phyloP scores from a whole-genome alignment of 2,888 invertebrate genomes.

The Parnassius apollo region DNA sequence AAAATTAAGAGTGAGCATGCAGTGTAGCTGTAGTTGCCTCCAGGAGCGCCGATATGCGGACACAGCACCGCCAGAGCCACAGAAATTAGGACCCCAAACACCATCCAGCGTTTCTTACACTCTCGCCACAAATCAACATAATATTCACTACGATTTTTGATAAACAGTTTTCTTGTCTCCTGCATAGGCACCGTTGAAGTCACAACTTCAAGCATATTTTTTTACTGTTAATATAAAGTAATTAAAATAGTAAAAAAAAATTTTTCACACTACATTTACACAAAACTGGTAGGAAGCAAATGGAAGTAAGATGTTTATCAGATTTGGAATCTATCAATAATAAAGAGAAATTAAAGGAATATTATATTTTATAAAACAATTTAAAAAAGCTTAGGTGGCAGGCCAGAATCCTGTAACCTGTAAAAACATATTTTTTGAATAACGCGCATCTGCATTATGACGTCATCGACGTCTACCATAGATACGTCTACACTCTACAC shows the following conservation, averaged over 20 bases:
- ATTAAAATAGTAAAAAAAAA: too few species aligned
- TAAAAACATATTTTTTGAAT: conserved; percentile 38
- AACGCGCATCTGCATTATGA: conserved; percentile 56
- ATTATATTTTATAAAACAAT: too few species aligned
- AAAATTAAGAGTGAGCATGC: conserved; percentile 62
- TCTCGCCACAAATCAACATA: conserved; percentile 52
- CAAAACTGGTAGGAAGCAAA: too few species aligned
- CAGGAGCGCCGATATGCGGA: conserved; percentile 59
- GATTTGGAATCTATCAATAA: too few species aligned
- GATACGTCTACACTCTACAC: too few species aligned
- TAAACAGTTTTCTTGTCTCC: conserved; percentile 29
- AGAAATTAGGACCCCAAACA: conserved; percentile 53
- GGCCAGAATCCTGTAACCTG: too few species aligned
- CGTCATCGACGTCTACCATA: conserved; percentile 28
- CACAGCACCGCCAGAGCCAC: conserved; percentile 56
- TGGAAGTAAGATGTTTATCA: too few species aligned
- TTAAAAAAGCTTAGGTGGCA: too few species aligned
- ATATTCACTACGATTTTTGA: conserved; percentile 39
- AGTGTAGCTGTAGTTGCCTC: conserved; percentile 70
- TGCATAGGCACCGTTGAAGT: conserved; percentile 33
- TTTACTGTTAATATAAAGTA: background rate
- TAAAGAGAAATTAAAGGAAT: background rate
- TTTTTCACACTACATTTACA: too few species aligned
- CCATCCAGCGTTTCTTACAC: conserved; percentile 56
- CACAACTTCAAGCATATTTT: conserved; percentile 29